Evolutionary conservation across 2,113 vertebrate genomes (phyloP).

Genomic region (Baryphthengus martii): DNA sequence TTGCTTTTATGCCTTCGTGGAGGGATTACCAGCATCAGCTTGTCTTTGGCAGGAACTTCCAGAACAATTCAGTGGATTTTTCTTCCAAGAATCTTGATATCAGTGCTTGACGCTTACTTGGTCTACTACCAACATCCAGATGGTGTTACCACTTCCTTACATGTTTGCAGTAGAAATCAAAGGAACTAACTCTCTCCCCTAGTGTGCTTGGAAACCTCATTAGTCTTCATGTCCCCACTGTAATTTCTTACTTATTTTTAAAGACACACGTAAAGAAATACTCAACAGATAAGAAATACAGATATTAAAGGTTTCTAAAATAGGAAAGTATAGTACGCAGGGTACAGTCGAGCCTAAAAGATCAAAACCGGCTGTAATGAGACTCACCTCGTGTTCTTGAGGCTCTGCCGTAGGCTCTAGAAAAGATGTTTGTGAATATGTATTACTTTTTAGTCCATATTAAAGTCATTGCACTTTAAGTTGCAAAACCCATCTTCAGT

Average conservation of each 20-base stretch:
- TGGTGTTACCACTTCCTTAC: background rate
- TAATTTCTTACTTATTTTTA: background rate
- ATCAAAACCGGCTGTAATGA: background rate
- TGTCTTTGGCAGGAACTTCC: background rate
- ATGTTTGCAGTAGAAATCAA: background rate
- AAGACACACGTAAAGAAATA: background rate
- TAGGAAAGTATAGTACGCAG: background rate
- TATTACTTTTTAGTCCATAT: background rate
- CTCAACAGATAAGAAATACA: background rate
- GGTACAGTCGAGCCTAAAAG: background rate
- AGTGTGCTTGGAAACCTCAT: background rate
- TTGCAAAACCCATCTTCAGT: background rate
- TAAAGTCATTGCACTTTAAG: background rate
- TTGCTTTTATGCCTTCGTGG: background rate
- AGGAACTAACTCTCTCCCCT: background rate
- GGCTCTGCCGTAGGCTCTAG: background rate
- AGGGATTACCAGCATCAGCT: background rate
- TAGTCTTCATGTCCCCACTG: background rate
- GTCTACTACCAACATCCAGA: background rate
- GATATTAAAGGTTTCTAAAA: background rate
- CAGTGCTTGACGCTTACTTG: background rate
- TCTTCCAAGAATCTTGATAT: background rate
- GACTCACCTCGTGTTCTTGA: conserved; percentile 4
- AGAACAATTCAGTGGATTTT: background rate
- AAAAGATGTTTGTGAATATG: background rate